phyloP scores from a whole-genome alignment of 1,140 invertebrate genomes.

The Mesaphorura yosii region DNA sequence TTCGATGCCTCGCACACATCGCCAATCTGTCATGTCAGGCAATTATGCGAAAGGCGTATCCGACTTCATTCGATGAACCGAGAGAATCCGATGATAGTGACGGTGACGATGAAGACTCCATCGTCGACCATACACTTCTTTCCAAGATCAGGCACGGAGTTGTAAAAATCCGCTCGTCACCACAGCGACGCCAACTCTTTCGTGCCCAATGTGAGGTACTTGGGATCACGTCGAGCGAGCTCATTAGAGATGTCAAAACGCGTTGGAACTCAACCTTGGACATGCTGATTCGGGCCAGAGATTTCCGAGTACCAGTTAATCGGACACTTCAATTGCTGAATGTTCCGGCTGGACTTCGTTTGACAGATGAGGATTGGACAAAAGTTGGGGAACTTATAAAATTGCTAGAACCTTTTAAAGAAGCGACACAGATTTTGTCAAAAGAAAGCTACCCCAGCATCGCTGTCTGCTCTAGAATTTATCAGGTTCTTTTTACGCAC shows the following conservation, averaged over 20 bases:
- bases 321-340: background rate
- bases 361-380: background rate
- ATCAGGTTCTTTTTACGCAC: background rate
- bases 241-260: slow-evolving; percentile 28
- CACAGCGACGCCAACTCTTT: slow-evolving; percentile 13
- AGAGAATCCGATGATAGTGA: background rate
- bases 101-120: background rate
- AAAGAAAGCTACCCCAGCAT: background rate
- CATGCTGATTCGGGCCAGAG: slow-evolving; percentile 32
- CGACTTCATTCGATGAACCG: too few relatives aligned
- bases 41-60: too few relatives aligned
- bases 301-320: slow-evolving; percentile 12
- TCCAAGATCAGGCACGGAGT: slow-evolving; percentile 1
- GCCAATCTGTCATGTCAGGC: slow-evolving; percentile 9
- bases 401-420: background rate
- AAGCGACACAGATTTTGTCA: background rate
- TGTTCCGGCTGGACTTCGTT: background rate
- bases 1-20: slow-evolving; percentile 11
- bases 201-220: background rate
- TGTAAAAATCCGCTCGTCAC: slow-evolving; percentile 6
- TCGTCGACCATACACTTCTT: background rate
- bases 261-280: slow-evolving; percentile 34
- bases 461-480: background rate
- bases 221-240: background rate
- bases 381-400: background rate